Evolutionary conservation across 2,113 vertebrate species (phyloP), one percentile per base, ranked within the genome.

Genomic region (Clarias magur): DNA sequence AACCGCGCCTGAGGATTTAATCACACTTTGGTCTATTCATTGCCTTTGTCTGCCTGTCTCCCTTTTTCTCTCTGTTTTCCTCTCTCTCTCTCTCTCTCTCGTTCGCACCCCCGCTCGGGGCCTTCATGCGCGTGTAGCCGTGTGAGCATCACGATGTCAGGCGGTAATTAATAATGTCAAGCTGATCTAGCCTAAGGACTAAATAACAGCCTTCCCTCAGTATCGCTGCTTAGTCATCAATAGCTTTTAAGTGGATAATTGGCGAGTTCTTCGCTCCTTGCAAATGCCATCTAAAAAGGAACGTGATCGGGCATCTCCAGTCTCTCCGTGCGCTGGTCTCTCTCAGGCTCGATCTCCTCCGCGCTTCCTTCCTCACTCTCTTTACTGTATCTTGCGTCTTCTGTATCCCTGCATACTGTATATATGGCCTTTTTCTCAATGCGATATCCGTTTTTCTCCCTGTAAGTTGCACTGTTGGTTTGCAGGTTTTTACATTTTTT

Each of bases 141-240:
- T 82, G 79, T 85, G 84, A 85, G 89, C 89, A 83, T 89, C 84
- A 90, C 76, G 87, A 90, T 92, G 91, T 91, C 91, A 91, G 83
- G 87, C 90, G 89, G 85, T 91, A 92, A 92, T 92, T 92, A 92
- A 92, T 89, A 89, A 92, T 89, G 92, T 92, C 92, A 92, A 90
- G 90, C 89, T 90, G 89, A 92, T 92, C 90, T 88, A 75, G 87
- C 81, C 87, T 91, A 91, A 92, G 92, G 88, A 92, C 91, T 92
- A 91, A 92, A 92, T 92, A 91, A 92, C 89, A 90, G 89, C 88
- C 88, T 90, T 91, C 87, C 85, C 84, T 90, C 90, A 83, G 88
- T 91, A 89, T 90, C 86, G 86, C 89, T 91, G 88, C 89, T 92
- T 91, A 92, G 92, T 92, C 91, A 90, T 92, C 91, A 90, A 88